Percentiles rank a stretch among this genome's conserved stretches.
These are phyloP conservation scores for Acanthosepion lycidas DNA, from an alignment of 2,888 invertebrate species.

Conservation along the genomic window DNA sequence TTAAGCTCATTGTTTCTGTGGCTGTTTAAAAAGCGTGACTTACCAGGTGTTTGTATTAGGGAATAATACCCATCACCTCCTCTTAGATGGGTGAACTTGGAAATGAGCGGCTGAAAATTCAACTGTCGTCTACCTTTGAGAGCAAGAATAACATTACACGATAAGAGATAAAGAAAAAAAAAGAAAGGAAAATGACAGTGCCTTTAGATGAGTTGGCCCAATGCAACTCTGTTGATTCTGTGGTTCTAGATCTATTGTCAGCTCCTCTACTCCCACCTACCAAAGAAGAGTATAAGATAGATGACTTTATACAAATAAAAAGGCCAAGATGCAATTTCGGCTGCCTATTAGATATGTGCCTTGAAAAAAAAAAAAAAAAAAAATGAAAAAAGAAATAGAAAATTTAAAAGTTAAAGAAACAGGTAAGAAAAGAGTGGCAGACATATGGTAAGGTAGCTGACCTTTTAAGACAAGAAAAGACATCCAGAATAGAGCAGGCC, in stretches of 20 bases:
- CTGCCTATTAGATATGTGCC: background rate
- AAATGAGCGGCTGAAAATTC: no score
- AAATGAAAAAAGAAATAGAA: background rate
- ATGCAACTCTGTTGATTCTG: background rate
- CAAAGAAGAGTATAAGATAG: background rate
- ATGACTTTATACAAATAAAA: background rate
- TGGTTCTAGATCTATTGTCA: background rate
- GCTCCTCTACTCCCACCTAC: no score
- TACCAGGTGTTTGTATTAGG: no score
- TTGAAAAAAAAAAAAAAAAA: no score
- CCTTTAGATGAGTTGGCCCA: background rate
- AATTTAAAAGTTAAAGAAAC: background rate
- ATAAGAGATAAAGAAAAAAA: background rate
- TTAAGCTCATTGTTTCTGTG: no score
- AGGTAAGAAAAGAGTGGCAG: background rate
- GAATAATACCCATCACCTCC: no score
- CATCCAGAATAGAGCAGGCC: no score
- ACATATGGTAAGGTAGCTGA: background rate
- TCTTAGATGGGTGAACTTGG: no score
- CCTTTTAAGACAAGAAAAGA: no score
- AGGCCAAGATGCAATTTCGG: background rate
- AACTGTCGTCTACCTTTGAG: no score
- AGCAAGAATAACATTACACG: no score
- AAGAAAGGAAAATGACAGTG: background rate
- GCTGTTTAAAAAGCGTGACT: no score